These are phyloP conservation scores for Rotaria magnacalcarata DNA, from an alignment of 2,888 invertebrate species.

Conservation along the genomic window DNA sequence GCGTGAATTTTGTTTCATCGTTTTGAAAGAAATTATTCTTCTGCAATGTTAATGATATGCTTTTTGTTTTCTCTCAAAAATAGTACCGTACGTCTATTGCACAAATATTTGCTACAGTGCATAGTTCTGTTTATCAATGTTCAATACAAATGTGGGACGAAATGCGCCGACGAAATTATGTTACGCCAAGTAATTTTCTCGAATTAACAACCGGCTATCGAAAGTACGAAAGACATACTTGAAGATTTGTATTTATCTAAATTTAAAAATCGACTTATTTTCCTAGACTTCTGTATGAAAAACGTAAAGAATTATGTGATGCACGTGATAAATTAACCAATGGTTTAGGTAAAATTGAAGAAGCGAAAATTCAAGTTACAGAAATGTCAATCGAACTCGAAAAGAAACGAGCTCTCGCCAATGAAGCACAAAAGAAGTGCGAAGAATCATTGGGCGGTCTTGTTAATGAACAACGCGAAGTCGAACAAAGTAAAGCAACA, in stretches of 20 bases:
- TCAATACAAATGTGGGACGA: conserved; percentile 72
- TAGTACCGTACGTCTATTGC: conserved; percentile 62
- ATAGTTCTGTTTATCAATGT: conserved; percentile 73
- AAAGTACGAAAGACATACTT: conserved; percentile 62
- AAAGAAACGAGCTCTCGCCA: conserved; percentile 67
- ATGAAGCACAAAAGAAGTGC: conserved; percentile 75
- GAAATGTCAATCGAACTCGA: conserved; percentile 78
- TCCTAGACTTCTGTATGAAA: conserved; percentile 68
- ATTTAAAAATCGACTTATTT: neutral
- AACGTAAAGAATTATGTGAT: conserved; percentile 69
- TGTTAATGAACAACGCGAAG: conserved; percentile 73
- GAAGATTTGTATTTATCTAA: too few species aligned
- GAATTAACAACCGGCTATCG: conserved; percentile 79
- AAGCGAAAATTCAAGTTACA: conserved; percentile 74
- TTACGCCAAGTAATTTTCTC: conserved; percentile 80
- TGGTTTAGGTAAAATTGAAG: conserved; percentile 79
- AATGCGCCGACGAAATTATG: conserved; percentile 76
- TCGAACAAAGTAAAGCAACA: conserved; percentile 70
- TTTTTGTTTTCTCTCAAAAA: neutral
- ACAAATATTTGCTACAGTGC: conserved; percentile 73
- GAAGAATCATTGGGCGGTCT: conserved; percentile 78
- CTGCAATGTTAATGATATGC: too few species aligned
- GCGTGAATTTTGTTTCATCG: neutral
- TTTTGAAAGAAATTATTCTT: too few species aligned
- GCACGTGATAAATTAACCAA: conserved; percentile 71